phyloP scores from a whole-genome alignment of 2,113 vertebrate genomes.

The Abramis brama region DNA sequence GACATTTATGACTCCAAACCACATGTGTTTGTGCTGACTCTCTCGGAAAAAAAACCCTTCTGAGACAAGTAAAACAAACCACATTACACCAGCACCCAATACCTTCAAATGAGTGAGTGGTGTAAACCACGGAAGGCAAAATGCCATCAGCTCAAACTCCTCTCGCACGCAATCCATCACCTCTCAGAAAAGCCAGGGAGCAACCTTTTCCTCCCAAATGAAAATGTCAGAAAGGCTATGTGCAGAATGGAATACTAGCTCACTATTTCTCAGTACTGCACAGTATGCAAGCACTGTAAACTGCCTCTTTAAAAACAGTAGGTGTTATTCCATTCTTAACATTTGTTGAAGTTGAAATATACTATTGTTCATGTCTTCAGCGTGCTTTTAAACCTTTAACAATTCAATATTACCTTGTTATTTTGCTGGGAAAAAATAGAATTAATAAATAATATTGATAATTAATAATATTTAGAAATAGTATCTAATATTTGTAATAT shows the following conservation, averaged over 20 bases:
- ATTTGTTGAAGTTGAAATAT: not conserved
- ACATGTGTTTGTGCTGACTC: slow-evolving; percentile 2
- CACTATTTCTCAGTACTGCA: not conserved
- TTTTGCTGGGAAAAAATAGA: not conserved
- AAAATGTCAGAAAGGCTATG: slow-evolving; percentile 51
- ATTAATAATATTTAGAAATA: not conserved
- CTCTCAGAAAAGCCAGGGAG: slow-evolving; percentile 32
- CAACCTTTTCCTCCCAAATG: slow-evolving; percentile 43
- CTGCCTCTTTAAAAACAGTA: not conserved
- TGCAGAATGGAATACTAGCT: not conserved
- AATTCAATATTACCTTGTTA: not conserved
- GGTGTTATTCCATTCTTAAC: not conserved
- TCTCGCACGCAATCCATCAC: slow-evolving; percentile 30
- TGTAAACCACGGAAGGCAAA: slow-evolving; percentile 18
- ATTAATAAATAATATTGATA: not conserved
- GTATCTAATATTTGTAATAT: not conserved
- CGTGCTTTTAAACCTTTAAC: not conserved
- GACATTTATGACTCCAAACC: not conserved
- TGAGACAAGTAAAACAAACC: not conserved
- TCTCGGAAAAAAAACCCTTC: not conserved
- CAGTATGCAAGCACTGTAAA: not conserved
- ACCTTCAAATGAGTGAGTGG: not conserved
- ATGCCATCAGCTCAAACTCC: slow-evolving; percentile 28
- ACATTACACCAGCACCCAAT: not conserved
- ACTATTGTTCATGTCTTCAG: not conserved